Base-by-base conservation (phyloP, 2,113 vertebrate species). In the Equus przewalskii region DNA sequence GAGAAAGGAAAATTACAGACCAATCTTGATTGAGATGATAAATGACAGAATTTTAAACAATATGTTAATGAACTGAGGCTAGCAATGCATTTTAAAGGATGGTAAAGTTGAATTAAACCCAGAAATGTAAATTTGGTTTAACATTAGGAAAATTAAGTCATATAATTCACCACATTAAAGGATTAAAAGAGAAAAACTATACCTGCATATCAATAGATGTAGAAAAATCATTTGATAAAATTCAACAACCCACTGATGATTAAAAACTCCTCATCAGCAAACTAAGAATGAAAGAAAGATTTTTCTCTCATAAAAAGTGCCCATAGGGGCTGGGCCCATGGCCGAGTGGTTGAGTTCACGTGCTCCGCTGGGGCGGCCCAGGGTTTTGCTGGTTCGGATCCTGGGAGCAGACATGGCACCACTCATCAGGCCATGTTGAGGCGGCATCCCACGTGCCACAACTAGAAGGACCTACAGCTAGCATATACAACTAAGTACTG, bases 21-120 rank as follows among this genome's bases (percentile, higher is more conserved):
- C 51, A 54, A 36, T 92, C 10, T 69, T 89, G 24, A 86, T 65
- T 46, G 85, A 62, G 44, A 89, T n/a, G 7, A 54, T 82, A 94
- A 65, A 49, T 87, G 72, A 82, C 9, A 97, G 94, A 51, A 62
- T 73, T 81, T 67, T 70, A 94, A 97, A 85, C 7, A 72, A 89
- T 91, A 73, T 62, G 11, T 33, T 73, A 92, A 82, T 67, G 16
- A 85, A 65, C 5, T 82, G 16, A 87, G 93, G 67, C 6, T n/a
- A 87, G 10, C 3, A 67, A 60, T 94, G 28, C 12, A 86, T 90
- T 93, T 93, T 82, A 49, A 76, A 93, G 65, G 6, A 91, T 58
- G 36, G 69, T 86, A 69, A 76, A 28, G 6, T 81, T 89, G 30
- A 94, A 41, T 76, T 90, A 92, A 95, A 41, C 44, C 70, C 69